Base-by-base conservation (phyloP, 1,140 invertebrate genomes). In the Lerema accius region DNA sequence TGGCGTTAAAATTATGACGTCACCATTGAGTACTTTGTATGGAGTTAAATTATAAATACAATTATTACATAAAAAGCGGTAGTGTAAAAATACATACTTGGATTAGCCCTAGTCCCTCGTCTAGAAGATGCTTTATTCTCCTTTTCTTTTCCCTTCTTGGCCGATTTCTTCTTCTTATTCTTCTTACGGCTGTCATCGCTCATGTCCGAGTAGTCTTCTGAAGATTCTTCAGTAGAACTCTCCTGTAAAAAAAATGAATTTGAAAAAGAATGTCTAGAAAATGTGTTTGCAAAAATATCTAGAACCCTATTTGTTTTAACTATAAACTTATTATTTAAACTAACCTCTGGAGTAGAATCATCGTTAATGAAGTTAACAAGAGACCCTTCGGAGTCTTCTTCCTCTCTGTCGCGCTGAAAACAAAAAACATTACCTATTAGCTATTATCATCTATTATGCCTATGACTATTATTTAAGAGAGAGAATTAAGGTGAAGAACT, bases 281-380 rank as follows among this genome's bases (percentile, higher is more conserved):
- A n/a, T n/a, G n/a, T n/a, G n/a, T n/a, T n/a, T n/a, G n/a, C n/a
- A n/a, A n/a, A n/a, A n/a, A n/a, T 23, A 23, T 23, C 19, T 23
- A 23, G 19, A 3, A 3, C 5, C 19, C 19, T 23, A 23, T 2
- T 23, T 23, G 19, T 5, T 23, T 23, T 2, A 23, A 23, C n/a
- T 2, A 10, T n/a, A 11, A n/a, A 6, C 7, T 16, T n/a, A 42
- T 42, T 43, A 7, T 17, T 48, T 16, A 23, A 19, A 71, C 74
- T 81, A 55, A 91, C 89, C 15, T 89, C 88, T 13, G 89, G 77
- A 32, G 89, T 90, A 4, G 84, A 85, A 60, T 90, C 93, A 74
- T 96, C 95, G 82, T 95, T 94, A 48, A 97, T 96, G 62, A 97
- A 97, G 79, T 96, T 95, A 56, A 92, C 94, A 15, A 97, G 80